Evolutionary conservation across 2,113 vertebrate genomes (phyloP).

Genomic region (Rynchops niger): DNA sequence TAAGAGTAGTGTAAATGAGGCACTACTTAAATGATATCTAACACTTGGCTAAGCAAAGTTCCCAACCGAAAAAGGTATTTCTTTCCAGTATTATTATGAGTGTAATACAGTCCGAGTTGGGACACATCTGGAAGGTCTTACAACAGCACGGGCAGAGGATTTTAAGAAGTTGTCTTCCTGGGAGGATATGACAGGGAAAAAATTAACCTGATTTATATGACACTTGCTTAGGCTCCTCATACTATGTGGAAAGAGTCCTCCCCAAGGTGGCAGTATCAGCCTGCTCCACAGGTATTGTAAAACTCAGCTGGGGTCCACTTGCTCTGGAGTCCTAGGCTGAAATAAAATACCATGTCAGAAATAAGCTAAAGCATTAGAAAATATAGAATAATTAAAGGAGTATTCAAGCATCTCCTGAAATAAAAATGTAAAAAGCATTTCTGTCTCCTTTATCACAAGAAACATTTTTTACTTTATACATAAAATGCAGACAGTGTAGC

Average conservation of each 20-base stretch:
- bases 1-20: neutral
- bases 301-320: neutral
- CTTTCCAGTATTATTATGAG: neutral
- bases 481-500: neutral
- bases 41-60: neutral
- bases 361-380: neutral
- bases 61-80: neutral
- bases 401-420: neutral
- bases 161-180: constrained; percentile 52
- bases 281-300: constrained; percentile 57
- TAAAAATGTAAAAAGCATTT: neutral
- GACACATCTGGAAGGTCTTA: constrained; percentile 59
- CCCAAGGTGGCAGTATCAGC: constrained; percentile 75
- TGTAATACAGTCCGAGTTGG: neutral
- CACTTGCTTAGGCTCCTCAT: neutral
- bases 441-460: neutral
- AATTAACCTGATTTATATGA: constrained; percentile 4
- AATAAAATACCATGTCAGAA: neutral
- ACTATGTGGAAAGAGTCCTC: constrained; percentile 22
- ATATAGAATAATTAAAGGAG: neutral
- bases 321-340: neutral
- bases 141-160: neutral
- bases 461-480: neutral
- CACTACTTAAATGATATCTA: neutral
- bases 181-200: neutral